These are phyloP conservation scores for Samia ricini DNA, from an alignment of 1,140 invertebrate genomes.

Conservation along the genomic window DNA sequence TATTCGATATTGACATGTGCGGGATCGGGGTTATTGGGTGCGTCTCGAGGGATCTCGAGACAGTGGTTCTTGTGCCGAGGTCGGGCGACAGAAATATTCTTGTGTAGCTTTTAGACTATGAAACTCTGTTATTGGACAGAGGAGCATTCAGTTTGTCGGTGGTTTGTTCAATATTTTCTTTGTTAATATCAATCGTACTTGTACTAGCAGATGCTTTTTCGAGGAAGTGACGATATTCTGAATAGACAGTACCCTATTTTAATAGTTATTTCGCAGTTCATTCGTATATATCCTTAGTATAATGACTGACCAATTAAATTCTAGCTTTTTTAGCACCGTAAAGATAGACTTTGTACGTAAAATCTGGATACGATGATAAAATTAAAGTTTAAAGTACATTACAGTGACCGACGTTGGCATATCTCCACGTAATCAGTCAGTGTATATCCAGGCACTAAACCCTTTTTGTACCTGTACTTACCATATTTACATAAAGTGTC, in stretches of 20 bases:
- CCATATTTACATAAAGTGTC: too few relatives aligned
- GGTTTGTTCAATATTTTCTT: slow-evolving; percentile 51
- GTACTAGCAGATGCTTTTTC: slow-evolving; percentile 51
- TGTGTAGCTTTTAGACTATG: slow-evolving; percentile 48
- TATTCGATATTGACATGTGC: slow-evolving; percentile 19
- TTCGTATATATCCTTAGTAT: background rate
- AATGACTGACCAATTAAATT: too few relatives aligned
- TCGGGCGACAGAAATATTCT: slow-evolving; percentile 58
- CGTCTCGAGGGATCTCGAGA: slow-evolving; percentile 23
- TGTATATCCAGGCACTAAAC: too few relatives aligned
- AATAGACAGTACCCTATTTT: background rate
- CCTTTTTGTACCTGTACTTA: too few relatives aligned
- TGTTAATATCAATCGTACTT: slow-evolving; percentile 62
- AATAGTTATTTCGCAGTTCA: background rate
- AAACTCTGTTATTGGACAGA: slow-evolving; percentile 65
- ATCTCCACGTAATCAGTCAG: too few relatives aligned
- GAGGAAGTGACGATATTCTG: background rate
- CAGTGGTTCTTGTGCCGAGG: slow-evolving; percentile 43
- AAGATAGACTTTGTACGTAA: too few relatives aligned
- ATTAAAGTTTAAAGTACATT: too few relatives aligned
- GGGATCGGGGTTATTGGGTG: slow-evolving; percentile 21
- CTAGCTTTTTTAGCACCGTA: too few relatives aligned
- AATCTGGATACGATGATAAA: too few relatives aligned
- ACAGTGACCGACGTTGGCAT: too few relatives aligned
- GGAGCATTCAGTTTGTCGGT: slow-evolving; percentile 50